Evolutionary conservation across 92 coral and sea anemone genomes (phyloP).

Genomic region (Porites lobata): DNA sequence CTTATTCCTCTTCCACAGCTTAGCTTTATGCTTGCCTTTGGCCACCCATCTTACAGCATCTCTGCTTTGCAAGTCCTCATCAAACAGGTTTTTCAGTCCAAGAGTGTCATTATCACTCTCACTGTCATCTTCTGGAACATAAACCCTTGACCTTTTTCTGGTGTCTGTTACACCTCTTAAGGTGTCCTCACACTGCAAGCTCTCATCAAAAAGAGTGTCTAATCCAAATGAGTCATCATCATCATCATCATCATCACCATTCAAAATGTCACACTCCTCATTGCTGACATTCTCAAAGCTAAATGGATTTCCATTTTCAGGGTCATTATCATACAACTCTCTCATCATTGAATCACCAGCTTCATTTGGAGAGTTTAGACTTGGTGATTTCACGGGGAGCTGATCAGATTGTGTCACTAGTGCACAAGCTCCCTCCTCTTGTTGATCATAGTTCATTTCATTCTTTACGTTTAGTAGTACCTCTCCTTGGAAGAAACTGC

Average conservation of each 20-base stretch:
- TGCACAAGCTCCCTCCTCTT: not conserved
- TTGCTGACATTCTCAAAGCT: not conserved
- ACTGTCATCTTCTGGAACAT: not conserved
- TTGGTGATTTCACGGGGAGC: not conserved
- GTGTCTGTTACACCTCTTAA: too few relatives aligned
- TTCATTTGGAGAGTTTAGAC: not conserved
- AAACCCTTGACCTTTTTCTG: not conserved
- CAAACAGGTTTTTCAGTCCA: conserved; percentile 63
- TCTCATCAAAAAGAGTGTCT: conserved; percentile 1
- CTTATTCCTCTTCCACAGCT: conserved; percentile 43
- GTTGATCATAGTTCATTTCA: not conserved
- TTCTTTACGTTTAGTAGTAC: not conserved
- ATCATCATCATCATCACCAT: not conserved
- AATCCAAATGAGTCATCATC: conserved; percentile 7
- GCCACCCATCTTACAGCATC: conserved; percentile 12
- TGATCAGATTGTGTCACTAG: not conserved
- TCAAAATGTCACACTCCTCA: not conserved
- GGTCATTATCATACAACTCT: not conserved
- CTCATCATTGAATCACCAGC: not conserved
- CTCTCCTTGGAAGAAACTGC: not conserved
- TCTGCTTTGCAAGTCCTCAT: conserved; percentile 38
- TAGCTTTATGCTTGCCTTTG: conserved; percentile 6
- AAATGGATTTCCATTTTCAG: not conserved
- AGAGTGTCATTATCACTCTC: conserved; percentile 49
- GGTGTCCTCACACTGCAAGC: not conserved